These are phyloP conservation scores for Piprites chloris DNA, from an alignment of 2,113 vertebrate species.

Conservation along the genomic window DNA sequence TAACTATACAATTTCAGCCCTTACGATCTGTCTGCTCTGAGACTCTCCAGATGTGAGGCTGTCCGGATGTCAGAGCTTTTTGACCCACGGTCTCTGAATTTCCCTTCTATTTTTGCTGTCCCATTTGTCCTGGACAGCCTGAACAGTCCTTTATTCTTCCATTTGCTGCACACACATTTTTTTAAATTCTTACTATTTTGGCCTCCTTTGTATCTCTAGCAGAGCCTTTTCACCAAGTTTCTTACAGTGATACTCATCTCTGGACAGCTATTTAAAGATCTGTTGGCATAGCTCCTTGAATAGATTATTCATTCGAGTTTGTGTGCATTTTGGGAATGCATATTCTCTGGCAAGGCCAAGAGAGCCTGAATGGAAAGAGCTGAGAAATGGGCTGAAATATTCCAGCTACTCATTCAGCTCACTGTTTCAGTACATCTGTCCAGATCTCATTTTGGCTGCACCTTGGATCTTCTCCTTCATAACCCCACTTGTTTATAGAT, in stretches of 20 bases:
- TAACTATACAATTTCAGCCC: not conserved
- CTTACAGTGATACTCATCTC: not conserved
- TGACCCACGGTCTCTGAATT: not conserved
- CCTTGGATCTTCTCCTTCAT: not conserved
- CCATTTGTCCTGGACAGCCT: not conserved
- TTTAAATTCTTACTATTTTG: not conserved
- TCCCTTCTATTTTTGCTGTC: not conserved
- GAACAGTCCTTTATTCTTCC: not conserved
- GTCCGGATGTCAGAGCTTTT: not conserved
- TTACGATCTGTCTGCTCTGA: not conserved
- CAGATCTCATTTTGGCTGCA: not conserved
- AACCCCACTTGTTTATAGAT: not conserved
- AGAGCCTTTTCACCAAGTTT: not conserved
- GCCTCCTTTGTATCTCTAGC: not conserved
- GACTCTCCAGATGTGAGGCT: conserved; percentile 6
- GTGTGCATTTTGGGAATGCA: not conserved
- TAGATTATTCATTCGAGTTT: conserved; percentile 22
- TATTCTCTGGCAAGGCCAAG: not conserved
- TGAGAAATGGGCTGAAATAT: conserved; percentile 5
- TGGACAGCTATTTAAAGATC: conserved; percentile 34
- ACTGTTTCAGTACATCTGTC: not conserved
- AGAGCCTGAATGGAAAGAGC: conserved; percentile 21
- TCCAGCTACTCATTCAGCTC: conserved; percentile 35
- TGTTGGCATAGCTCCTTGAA: conserved; percentile 25
- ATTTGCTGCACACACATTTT: not conserved